phyloP scores from a whole-genome alignment of 1,140 invertebrate species.

The Cephus cinctus region DNA sequence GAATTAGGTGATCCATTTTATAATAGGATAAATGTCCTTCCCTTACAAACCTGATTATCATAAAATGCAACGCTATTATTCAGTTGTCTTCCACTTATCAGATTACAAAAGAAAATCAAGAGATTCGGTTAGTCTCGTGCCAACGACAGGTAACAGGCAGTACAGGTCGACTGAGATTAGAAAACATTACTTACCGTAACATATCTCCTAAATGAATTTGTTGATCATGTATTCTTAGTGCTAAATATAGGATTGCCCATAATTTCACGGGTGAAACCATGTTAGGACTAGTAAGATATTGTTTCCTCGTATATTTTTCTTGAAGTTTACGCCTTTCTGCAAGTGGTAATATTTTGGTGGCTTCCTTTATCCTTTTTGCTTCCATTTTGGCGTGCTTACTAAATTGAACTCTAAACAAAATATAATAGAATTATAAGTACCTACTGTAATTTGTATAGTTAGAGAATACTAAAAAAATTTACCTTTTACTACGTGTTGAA shows the following conservation, averaged over 20 bases:
- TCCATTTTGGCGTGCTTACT: conserved; percentile 43
- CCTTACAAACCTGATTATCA: conserved; percentile 52
- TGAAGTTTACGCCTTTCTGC: conserved; percentile 38
- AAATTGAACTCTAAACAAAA: conserved; percentile 34
- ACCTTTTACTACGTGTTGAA: conserved; percentile 20
- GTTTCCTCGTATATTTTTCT: conserved; percentile 32
- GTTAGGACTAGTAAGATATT: conserved; percentile 41
- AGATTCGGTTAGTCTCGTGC: too few relatives aligned
- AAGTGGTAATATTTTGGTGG: conserved; percentile 36
- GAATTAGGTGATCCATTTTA: conserved; percentile 58
- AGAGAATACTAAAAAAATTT: not conserved
- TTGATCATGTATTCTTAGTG: conserved; percentile 57
- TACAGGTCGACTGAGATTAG: too few relatives aligned
- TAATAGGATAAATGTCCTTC: conserved; percentile 63
- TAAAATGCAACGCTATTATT: too few relatives aligned
- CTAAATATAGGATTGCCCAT: conserved; percentile 58
- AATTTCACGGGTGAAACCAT: conserved; percentile 50
- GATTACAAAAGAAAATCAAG: too few relatives aligned
- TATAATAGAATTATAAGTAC: not conserved
- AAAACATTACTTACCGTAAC: conserved; percentile 44
- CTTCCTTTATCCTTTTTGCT: conserved; percentile 32
- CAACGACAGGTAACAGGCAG: too few relatives aligned
- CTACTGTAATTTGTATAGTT: not conserved
- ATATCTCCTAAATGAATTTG: conserved; percentile 62
- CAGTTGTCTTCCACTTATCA: too few relatives aligned